Percentiles rank a stretch among this genome's conserved stretches.
Evolutionary conservation across 2,113 vertebrate species (phyloP).

Genomic region (Tachuris rubrigastra): DNA sequence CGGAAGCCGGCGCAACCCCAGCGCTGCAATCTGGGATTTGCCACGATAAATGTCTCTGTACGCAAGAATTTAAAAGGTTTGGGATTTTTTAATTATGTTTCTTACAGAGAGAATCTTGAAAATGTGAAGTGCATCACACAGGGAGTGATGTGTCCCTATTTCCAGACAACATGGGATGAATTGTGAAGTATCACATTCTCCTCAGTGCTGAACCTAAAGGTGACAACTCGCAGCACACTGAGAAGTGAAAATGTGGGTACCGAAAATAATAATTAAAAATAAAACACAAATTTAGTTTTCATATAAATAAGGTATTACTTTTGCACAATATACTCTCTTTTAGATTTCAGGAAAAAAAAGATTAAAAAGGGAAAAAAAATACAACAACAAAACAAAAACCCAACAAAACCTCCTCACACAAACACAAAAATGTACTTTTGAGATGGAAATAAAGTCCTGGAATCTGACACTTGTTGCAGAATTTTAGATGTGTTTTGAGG

Average conservation of each 20-base stretch:
- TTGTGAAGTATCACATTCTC: background rate
- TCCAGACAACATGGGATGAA: background rate
- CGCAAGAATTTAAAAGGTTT: background rate
- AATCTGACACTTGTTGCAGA: background rate
- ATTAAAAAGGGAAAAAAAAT: rapidly evolving
- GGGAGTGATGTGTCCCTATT: background rate
- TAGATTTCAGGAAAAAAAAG: background rate
- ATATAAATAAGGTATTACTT: background rate
- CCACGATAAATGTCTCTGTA: rapidly evolving
- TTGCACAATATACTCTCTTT: background rate
- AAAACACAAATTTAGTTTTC: background rate
- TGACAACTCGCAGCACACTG: background rate
- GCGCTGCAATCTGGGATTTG: background rate
- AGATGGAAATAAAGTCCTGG: background rate
- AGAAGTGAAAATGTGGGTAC: background rate
- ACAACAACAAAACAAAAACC: no score
- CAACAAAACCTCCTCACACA: background rate
- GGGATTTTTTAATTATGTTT: background rate
- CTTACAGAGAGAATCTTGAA: background rate
- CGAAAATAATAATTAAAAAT: background rate
- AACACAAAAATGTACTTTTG: rapidly evolving
- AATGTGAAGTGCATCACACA: background rate
- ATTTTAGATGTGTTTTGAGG: background rate
- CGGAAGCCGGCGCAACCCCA: background rate
- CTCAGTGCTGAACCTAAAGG: background rate